A percentile compares a stretch with the other conserved stretches of the same genome.
Conservation (phyloP, 2,888 invertebrate genomes). For the Chrysomela aeneicollis region DNA sequence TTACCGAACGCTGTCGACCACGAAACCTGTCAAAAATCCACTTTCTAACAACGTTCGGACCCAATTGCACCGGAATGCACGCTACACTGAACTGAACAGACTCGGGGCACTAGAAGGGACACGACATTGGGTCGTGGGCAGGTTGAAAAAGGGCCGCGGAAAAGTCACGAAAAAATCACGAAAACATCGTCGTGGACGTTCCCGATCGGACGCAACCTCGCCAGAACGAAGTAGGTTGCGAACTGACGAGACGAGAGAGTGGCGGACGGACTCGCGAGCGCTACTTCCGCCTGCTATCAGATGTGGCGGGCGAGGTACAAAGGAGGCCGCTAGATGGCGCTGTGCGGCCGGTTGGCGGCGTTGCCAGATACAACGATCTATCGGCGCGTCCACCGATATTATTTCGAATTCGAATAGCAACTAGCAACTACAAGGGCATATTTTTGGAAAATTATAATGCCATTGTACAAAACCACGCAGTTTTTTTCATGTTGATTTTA, state of each 20-base stretch:
- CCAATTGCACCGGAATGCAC: constrained; percentile 28
- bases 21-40: background rate
- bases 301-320: too few relatives aligned
- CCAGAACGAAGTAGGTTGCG: constrained; percentile 55
- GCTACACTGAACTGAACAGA: background rate
- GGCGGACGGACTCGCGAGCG: constrained; percentile 8
- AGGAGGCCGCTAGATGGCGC: constrained; percentile 28
- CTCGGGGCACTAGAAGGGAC: constrained; percentile 11
- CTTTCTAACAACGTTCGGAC: background rate
- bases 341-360: background rate
- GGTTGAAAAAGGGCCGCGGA: constrained; percentile 1
- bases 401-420: too few relatives aligned
- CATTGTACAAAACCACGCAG: too few relatives aligned
- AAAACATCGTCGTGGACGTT: constrained; percentile 54
- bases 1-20: too few relatives aligned
- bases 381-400: too few relatives aligned
- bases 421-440: too few relatives aligned
- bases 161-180: constrained; percentile 44
- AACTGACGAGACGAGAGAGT: constrained; percentile 44
- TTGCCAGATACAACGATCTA: too few relatives aligned
- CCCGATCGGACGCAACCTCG: constrained; percentile 53
- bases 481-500: too few relatives aligned
- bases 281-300: constrained; percentile 31
- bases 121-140: background rate
- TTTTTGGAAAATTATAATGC: too few relatives aligned